Conservation (phyloP, 2,113 vertebrate genomes). For the Podiceps cristatus region DNA sequence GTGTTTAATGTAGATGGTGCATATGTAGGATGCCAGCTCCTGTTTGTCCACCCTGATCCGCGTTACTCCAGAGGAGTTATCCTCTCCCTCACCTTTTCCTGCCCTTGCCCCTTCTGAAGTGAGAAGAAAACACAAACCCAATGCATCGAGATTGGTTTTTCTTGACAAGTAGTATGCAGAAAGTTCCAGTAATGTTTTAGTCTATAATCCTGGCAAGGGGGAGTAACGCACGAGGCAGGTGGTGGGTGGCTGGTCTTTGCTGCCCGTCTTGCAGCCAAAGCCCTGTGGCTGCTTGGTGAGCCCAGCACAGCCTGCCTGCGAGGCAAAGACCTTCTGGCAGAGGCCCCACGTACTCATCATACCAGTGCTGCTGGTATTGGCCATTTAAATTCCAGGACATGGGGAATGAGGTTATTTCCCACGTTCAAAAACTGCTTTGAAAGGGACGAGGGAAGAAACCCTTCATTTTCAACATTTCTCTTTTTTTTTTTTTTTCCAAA, state of each 20-base stretch:
- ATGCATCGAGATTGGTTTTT: neutral
- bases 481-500: neutral
- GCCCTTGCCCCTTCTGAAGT: neutral
- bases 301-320: neutral
- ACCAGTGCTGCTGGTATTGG: neutral
- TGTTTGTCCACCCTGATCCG: neutral
- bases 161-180: neutral
- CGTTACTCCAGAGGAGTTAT: neutral
- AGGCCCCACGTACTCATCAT: rapidly evolving
- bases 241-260: neutral
- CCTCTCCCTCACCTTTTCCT: neutral
- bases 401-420: neutral
- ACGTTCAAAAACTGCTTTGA: neutral
- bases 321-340: neutral
- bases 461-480: neutral
- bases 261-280: neutral
- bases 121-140: neutral
- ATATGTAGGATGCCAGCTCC: neutral
- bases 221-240: neutral
- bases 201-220: neutral
- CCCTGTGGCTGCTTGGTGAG: neutral
- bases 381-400: neutral
- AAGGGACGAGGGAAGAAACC: neutral
- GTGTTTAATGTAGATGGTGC: rapidly evolving
- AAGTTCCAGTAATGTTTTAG: neutral